Conservation (phyloP, 2,113 vertebrate species). For the Cromileptes altivelis region DNA sequence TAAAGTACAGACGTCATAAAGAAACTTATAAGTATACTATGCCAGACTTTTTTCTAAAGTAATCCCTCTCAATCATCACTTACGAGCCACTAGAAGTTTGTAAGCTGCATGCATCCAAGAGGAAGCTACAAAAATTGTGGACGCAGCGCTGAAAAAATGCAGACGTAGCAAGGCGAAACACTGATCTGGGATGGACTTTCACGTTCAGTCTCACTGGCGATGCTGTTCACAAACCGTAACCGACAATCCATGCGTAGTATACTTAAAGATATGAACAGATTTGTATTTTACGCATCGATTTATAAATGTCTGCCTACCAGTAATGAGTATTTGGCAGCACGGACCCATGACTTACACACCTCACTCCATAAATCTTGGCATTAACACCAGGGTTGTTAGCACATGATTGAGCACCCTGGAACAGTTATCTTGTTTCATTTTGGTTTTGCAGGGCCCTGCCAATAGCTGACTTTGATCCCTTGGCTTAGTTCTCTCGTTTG, state of each 20-base stretch:
- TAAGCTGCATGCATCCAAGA: too few relatives aligned
- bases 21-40: too few relatives aligned
- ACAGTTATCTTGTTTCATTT: slow-evolving; percentile 7
- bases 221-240: too few relatives aligned
- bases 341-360: not conserved
- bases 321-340: slow-evolving; percentile 1
- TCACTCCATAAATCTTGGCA: slow-evolving; percentile 11
- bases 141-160: too few relatives aligned
- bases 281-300: not conserved
- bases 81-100: too few relatives aligned
- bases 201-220: too few relatives aligned
- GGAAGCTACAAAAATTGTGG: too few relatives aligned
- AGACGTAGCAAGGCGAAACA: too few relatives aligned
- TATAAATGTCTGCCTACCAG: not conserved
- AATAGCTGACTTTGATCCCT: slow-evolving; percentile 27
- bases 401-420: not conserved
- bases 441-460: not conserved
- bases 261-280: not conserved
- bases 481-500: slow-evolving; percentile 1
- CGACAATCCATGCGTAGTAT: too few relatives aligned
- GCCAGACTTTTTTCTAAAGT: too few relatives aligned
- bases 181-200: too few relatives aligned
- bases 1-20: not conserved
- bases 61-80: too few relatives aligned
- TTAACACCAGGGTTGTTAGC: not conserved